A percentile compares a stretch with the other conserved stretches of the same genome.
These are phyloP conservation scores for Psammodynastes pulverulentus DNA, from an alignment of 2,113 vertebrate genomes.

Conservation along the genomic window DNA sequence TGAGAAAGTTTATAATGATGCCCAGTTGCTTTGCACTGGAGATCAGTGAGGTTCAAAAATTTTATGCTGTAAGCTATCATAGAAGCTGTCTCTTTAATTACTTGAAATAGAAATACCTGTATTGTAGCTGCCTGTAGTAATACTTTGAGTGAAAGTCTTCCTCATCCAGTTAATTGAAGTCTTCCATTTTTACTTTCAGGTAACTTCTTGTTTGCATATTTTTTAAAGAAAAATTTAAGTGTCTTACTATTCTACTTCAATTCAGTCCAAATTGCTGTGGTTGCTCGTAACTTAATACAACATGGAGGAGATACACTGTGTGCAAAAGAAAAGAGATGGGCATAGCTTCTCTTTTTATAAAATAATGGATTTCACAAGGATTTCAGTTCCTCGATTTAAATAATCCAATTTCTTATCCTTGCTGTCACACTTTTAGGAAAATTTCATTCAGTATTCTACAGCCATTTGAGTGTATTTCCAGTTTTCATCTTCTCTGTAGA, in stretches of 20 bases:
- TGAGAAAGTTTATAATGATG: background rate
- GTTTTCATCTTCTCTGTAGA: background rate
- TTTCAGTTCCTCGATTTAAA: slow-evolving; percentile 1
- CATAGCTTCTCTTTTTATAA: slow-evolving; percentile 44
- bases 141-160: too few relatives aligned
- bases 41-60: background rate
- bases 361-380: slow-evolving; percentile 9
- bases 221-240: background rate
- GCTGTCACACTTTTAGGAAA: background rate
- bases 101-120: too few relatives aligned
- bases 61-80: too few relatives aligned
- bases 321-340: background rate
- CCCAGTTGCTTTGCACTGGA: background rate
- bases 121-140: too few relatives aligned
- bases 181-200: background rate
- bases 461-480: background rate
- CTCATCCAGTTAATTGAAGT: background rate
- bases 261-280: background rate
- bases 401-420: background rate
- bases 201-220: background rate
- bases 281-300: background rate
- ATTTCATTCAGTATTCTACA: background rate
- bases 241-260: background rate
- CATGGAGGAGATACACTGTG: background rate
- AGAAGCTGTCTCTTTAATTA: too few relatives aligned